Base-by-base conservation (phyloP, 1,140 invertebrate genomes). In the Penaeus chinensis region DNA sequence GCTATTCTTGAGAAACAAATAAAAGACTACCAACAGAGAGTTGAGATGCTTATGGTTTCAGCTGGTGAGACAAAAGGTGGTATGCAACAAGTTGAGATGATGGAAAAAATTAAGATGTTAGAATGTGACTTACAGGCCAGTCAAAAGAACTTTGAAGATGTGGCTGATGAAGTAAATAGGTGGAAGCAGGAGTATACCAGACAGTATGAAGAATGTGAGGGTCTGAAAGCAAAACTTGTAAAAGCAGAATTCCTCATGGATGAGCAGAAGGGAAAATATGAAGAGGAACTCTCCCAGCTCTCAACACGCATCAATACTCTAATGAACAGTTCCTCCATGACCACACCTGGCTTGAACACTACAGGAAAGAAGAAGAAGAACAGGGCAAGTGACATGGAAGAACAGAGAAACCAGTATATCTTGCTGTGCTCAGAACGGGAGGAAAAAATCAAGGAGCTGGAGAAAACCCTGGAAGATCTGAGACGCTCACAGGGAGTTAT, bases 171-270 rank as follows among this genome's bases (percentile, higher is more conserved):
- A 78, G 20, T 62, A n/a, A 37, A 22, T n/a, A 37, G 47, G 19
- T 84, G 69, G 71, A 84, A 77, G 62, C 42, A 32, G 7, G 71
- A 76, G 24, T 84, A 84, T 42, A 77, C 83, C 22, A 62, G 60
- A 24, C 37, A 61, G 32, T 77, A 42, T 78, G 54, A 85, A 27
- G 71, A 42, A 61, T 77, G 80, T 82, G 79, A 82, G n/a, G 81
- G 82, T 18, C 81, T 74, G 42, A 87, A 42, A 27, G 61, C 22
- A 16, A n/a, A 63, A 11, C 62, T 63, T 37, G 54, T 62, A 63
- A 22, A 82, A 20, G 24, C 32, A 11, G 80, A 82, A 27, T 27
- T 47, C 22, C 19, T 82, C n/a, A 19, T 66, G 27, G 18, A 80
- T 32, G 60, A 84, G 47, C 32, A 85, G 32, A 61, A 47, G 63